A percentile compares a stretch with the other conserved stretches of the same genome.
Conservation (phyloP, 2,113 vertebrate genomes). For the Scomber scombrus region DNA sequence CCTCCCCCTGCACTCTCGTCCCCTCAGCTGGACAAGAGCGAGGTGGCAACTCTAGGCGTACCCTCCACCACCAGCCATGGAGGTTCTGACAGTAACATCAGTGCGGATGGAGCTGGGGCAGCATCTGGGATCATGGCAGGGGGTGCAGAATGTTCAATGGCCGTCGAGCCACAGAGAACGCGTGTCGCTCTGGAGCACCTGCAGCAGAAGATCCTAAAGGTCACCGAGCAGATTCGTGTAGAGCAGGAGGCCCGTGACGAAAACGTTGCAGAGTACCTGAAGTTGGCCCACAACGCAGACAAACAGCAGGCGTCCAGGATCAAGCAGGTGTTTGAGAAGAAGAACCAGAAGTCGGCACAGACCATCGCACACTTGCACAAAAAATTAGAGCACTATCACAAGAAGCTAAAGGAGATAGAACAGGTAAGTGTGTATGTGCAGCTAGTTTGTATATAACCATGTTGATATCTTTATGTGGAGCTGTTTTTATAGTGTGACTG, state of each 20-base stretch:
- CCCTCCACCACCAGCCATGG: conserved; percentile 88
- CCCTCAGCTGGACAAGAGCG: conserved; percentile 94
- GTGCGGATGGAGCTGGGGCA: conserved; percentile 85
- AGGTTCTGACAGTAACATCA: conserved; percentile 91
- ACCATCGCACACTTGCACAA: conserved; percentile 98
- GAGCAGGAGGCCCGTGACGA: conserved; percentile 98
- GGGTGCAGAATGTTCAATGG: conserved; percentile 79
- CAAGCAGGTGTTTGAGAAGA: conserved; percentile 99
- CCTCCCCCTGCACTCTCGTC: conserved; percentile 17
- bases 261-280: conserved; percentile 98
- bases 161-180: conserved; percentile 91
- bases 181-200: conserved; percentile 95
- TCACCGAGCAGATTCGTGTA: conserved; percentile 98
- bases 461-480: not conserved
- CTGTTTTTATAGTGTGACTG: not conserved
- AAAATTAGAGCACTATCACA: conserved; percentile 97
- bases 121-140: conserved; percentile 80
- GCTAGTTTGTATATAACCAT: no score
- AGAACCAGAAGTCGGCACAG: conserved; percentile 99
- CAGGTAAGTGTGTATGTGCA: conserved; percentile 80
- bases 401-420: conserved; percentile 96
- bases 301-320: conserved; percentile 96
- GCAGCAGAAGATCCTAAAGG: conserved; percentile 98
- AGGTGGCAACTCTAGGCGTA: conserved; percentile 87
- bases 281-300: conserved; percentile 97